These are phyloP conservation scores for Xestia xanthographa DNA, from an alignment of 2,888 invertebrate species.

Conservation along the genomic window DNA sequence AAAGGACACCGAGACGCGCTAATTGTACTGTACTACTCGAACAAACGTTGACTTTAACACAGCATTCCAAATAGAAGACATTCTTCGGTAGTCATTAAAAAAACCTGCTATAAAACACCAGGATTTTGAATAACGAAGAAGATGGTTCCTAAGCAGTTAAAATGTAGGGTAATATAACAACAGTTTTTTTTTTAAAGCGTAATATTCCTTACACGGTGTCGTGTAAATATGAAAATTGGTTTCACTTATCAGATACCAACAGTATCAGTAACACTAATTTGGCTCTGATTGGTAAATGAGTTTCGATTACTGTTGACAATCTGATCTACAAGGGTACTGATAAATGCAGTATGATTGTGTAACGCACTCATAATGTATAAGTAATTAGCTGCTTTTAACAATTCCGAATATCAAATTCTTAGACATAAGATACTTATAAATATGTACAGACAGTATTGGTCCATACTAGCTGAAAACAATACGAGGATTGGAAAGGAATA, in stretches of 20 bases:
- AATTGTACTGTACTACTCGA: neutral
- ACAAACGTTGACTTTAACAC: neutral
- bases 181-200: neutral
- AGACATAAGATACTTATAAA: neutral
- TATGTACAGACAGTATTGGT: neutral
- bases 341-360: constrained; percentile 10
- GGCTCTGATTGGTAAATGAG: constrained; percentile 36
- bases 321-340: constrained; percentile 31
- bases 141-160: neutral
- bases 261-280: constrained; percentile 19
- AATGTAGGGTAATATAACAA: neutral
- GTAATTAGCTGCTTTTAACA: neutral
- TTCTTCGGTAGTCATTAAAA: neutral
- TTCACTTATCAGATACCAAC: constrained; percentile 41
- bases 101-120: neutral
- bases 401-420: neutral
- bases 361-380: neutral
- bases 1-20: neutral
- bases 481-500: neutral
- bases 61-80: neutral
- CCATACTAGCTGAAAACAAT: neutral
- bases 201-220: neutral
- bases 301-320: constrained; percentile 35
- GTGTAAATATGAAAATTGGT: neutral
- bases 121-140: neutral